Conservation (phyloP, 2,113 vertebrate genomes). For the Lepus americanus region DNA sequence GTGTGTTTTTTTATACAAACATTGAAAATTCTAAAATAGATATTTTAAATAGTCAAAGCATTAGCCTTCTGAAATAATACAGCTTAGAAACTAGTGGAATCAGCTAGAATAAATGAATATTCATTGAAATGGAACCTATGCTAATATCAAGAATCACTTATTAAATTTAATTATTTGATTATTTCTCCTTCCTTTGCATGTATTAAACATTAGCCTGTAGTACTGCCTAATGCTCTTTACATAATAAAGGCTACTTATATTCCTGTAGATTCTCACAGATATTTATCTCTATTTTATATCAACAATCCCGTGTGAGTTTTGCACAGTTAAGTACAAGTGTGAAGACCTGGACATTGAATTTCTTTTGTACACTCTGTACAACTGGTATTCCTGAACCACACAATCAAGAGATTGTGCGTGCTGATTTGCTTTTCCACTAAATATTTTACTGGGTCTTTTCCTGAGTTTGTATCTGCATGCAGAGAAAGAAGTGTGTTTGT, state of each 20-base stretch:
- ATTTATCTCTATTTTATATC: slow-evolving; percentile 76
- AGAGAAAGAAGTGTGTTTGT: slow-evolving; percentile 8
- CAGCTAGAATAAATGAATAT: slow-evolving; percentile 69
- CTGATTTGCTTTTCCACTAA: slow-evolving; percentile 51
- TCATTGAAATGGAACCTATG: slow-evolving; percentile 77
- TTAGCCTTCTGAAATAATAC: slow-evolving; percentile 70
- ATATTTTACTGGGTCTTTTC: slow-evolving; percentile 19
- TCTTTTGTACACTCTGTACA: slow-evolving; percentile 32
- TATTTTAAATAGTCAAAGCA: slow-evolving; percentile 77
- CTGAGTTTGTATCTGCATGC: slow-evolving; percentile 59
- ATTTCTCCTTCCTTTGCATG: slow-evolving; percentile 69
- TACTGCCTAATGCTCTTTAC: slow-evolving; percentile 68
- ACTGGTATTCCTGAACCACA: background rate
- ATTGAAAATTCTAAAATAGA: slow-evolving; percentile 68
- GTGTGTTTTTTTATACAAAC: background rate
- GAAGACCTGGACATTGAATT: slow-evolving; percentile 7
- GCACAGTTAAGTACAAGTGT: background rate
- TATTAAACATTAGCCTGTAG: slow-evolving; percentile 70
- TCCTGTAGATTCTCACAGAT: slow-evolving; percentile 68
- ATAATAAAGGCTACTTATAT: slow-evolving; percentile 71
- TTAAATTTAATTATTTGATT: slow-evolving; percentile 83
- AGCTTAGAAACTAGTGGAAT: slow-evolving; percentile 67
- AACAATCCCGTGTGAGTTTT: slow-evolving; percentile 63
- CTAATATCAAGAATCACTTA: slow-evolving; percentile 76
- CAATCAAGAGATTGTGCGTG: background rate